These are phyloP conservation scores for Lycia hirtaria DNA, from an alignment of 2,888 invertebrate species.

Conservation along the genomic window DNA sequence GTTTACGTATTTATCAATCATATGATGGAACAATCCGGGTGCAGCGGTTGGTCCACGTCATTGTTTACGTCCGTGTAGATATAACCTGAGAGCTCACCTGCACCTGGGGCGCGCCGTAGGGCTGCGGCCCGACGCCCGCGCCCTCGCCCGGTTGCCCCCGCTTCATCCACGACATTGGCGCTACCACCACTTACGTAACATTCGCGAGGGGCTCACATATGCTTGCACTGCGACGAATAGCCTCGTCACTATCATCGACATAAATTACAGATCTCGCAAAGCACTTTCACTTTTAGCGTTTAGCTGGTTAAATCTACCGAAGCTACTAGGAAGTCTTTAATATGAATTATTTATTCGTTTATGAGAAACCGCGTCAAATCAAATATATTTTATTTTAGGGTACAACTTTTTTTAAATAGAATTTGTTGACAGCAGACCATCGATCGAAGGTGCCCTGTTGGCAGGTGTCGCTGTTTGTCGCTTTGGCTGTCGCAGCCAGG, in stretches of 20 bases:
- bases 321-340: slow-evolving; percentile 3
- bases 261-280: slow-evolving; percentile 52
- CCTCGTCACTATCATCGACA: slow-evolving; percentile 69
- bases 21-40: slow-evolving; percentile 46
- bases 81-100: slow-evolving; percentile 74
- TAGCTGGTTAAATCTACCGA: slow-evolving; percentile 29
- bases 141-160: slow-evolving; percentile 59
- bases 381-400: slow-evolving; percentile 55
- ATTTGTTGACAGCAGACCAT: slow-evolving; percentile 80
- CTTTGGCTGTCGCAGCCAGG: background rate
- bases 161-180: slow-evolving; percentile 81
- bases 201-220: slow-evolving; percentile 73
- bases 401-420: slow-evolving; percentile 63
- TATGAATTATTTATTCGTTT: slow-evolving; percentile 19
- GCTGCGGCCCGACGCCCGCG: slow-evolving; percentile 61
- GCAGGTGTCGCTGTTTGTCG: too few species aligned
- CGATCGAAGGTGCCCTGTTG: slow-evolving; percentile 86
- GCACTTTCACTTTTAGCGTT: slow-evolving; percentile 71
- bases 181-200: slow-evolving; percentile 80
- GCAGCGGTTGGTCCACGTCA: slow-evolving; percentile 69
- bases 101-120: slow-evolving; percentile 68
- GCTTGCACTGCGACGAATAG: slow-evolving; percentile 63
- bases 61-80: slow-evolving; percentile 70
- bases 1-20: slow-evolving; percentile 49
- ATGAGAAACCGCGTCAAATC: slow-evolving; percentile 45